Evolutionary conservation across 2,888 invertebrate genomes (phyloP), one percentile per base, ranked within the genome.

Genomic region (Apoda limacodes): DNA sequence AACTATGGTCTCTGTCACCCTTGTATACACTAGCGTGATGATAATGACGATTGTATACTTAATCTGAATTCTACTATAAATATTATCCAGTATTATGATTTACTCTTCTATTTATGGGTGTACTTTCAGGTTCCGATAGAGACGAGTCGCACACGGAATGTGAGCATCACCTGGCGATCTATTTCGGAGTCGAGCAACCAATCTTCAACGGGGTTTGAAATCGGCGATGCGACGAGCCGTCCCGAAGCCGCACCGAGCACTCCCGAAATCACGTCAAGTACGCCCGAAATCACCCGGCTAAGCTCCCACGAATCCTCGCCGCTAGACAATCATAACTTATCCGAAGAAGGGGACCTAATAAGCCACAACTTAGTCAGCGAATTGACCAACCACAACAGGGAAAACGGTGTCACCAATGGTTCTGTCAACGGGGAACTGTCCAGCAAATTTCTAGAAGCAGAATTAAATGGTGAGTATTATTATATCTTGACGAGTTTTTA

Each of bases 151-250:
- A 58, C 59, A 1, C 56, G 81, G 2, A 70, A 76, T 51, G 67
- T 80, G 31, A 81, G 81, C 53, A 78, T 81, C 35, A 81, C 78
- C 1, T 80, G 81, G 80, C 61, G 82, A 0, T 81, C 81, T 1
- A 60, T 81, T 36, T 81, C 81, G 0, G 81, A 81, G 35, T 80
- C 78, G 3, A 74, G 74, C 46, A 80, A 80, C 55, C 75, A 75
- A 24, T 76, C 75, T 1, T 74, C 71, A 2, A 66, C 60, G 25
- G 69, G 68, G 4, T 64, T 74, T 48, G 68, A 68, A 36, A 42
- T 63, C 25, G 49, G 62, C 19, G 63, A 66, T 41, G 42, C 9
- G 34, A 42, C 12, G 49, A 52, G 2, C 39, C 53, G 3, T 35
- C 39, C 27, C 31, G 15, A 2, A 10, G 14, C 21, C 13, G 12